Conservation (phyloP, 2,797 vertebrate species). For the Halcyon chelicuti region DNA sequence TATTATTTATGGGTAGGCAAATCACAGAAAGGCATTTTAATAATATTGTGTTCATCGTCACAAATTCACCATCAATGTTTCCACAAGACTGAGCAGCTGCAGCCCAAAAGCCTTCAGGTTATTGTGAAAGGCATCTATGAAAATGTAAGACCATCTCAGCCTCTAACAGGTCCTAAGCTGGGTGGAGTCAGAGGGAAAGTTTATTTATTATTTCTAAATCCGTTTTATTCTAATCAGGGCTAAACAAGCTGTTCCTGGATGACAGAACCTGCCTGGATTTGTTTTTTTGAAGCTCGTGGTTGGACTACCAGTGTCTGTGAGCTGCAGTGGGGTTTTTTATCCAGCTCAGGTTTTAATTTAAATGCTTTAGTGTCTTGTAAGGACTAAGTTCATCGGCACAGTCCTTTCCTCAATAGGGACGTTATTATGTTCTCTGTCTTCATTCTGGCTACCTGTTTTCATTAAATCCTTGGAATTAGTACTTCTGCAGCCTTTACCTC, state of each 20-base stretch:
- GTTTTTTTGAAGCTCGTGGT: not conserved
- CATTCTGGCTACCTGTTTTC: not conserved
- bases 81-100: not conserved
- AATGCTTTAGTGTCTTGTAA: not conserved
- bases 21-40: not conserved
- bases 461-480: not conserved
- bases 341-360: not conserved
- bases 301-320: not conserved
- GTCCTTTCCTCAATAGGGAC: not conserved
- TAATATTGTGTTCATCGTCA: not conserved
- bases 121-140: not conserved
- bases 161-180: not conserved
- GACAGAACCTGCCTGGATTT: constrained; percentile 39
- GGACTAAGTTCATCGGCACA: not conserved
- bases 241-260: constrained; percentile 15
- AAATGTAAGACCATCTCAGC: not conserved
- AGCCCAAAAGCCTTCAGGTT: not conserved
- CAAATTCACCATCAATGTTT: not conserved
- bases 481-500: not conserved
- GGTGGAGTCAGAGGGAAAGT: not conserved
- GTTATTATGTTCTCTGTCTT: not conserved
- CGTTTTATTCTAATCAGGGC: not conserved
- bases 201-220: constrained; percentile 5
- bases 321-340: not conserved
- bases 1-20: not conserved